Conservation (phyloP, 2,888 invertebrate species). For the Argynnis bischoffii region DNA sequence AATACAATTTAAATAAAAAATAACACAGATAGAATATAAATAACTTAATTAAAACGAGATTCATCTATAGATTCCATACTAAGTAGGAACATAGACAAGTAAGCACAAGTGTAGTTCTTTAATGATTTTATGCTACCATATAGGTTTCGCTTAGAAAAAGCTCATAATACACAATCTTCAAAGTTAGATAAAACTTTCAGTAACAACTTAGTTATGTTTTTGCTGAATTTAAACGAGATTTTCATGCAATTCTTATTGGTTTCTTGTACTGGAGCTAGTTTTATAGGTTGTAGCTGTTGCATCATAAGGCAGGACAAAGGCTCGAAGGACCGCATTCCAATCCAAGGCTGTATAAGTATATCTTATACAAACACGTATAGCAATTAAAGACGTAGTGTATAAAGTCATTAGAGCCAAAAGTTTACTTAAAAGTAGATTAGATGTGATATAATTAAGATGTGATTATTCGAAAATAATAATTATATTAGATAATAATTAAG, state of each 20-base stretch:
- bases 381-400: constrained; percentile 16
- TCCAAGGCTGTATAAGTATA: constrained; percentile 66
- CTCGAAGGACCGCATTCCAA: constrained; percentile 59
- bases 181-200: not conserved
- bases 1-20: constrained; percentile 26
- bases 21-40: constrained; percentile 23
- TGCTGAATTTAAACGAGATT: not conserved
- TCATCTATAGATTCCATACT: not conserved
- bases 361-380: constrained; percentile 43
- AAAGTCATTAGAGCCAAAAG: constrained; percentile 1
- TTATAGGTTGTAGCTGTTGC: constrained; percentile 39
- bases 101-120: not conserved
- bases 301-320: constrained; percentile 52
- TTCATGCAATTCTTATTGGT: not conserved
- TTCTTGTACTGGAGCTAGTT: constrained; percentile 2
- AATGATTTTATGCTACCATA: not conserved
- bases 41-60: constrained; percentile 20
- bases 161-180: not conserved
- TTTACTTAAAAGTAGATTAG: constrained; percentile 10
- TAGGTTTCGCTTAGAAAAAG: not conserved
- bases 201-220: not conserved
- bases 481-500: no score
- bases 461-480: no score
- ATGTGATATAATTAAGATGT: no score
- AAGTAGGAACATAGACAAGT: not conserved